These are phyloP conservation scores for Diorhabda sublineata DNA, from an alignment of 1,140 invertebrate genomes.

Conservation along the genomic window DNA sequence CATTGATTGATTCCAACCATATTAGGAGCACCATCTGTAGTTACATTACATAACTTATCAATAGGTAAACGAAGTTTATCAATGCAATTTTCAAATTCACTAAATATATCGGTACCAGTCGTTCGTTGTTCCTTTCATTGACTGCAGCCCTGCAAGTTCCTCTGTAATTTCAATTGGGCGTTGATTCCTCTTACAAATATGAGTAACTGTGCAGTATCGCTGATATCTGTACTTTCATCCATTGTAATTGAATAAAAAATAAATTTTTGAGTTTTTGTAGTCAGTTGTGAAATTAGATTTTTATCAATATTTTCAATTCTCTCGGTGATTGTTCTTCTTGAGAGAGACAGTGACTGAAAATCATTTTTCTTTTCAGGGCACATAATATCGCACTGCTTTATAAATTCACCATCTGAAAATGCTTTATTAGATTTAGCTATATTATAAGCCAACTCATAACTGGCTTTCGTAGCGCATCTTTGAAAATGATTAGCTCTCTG, in stretches of 20 bases:
- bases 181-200: constrained; percentile 13
- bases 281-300: too few species aligned
- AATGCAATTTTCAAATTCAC: too few species aligned
- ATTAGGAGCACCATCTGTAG: too few species aligned
- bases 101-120: constrained; percentile 11
- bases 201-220: not conserved
- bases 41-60: too few species aligned
- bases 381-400: too few species aligned
- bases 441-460: constrained; percentile 15
- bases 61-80: too few species aligned
- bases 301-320: too few species aligned
- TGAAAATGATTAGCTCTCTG: constrained; percentile 15
- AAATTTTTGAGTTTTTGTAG: too few species aligned
- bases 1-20: too few species aligned
- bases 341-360: constrained; percentile 14
- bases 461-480: constrained; percentile 12
- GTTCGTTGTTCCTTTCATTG: constrained; percentile 17
- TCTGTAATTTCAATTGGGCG: constrained; percentile 10
- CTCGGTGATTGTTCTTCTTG: constrained; percentile 10
- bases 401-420: too few species aligned
- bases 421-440: too few species aligned
- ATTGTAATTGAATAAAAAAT: not conserved
- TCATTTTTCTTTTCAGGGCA: too few species aligned
- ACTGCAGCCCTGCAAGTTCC: constrained; percentile 5
- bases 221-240: not conserved